phyloP scores from a whole-genome alignment of 2,113 vertebrate genomes.

The Rutilus rutilus region DNA sequence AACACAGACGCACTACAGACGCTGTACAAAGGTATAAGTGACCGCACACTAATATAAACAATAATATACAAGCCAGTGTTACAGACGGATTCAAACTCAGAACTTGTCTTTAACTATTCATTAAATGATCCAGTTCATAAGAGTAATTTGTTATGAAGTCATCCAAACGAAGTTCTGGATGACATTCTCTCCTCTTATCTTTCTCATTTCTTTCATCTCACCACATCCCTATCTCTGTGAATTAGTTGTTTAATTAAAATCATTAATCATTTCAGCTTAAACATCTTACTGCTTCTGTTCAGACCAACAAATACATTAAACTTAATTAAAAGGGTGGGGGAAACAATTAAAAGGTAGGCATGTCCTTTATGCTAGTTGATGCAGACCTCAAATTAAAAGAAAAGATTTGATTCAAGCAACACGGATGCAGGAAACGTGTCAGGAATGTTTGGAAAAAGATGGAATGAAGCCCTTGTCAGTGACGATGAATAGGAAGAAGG shows the following conservation, averaged over 20 bases:
- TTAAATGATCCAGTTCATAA: neutral
- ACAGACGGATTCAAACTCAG: too few species aligned
- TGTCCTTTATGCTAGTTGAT: neutral
- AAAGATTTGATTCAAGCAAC: neutral
- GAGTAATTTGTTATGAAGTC: neutral
- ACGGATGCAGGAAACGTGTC: slow-evolving; percentile 3
- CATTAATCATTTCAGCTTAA: slow-evolving; percentile 31
- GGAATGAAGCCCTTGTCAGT: slow-evolving; percentile 35
- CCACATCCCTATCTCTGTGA: slow-evolving; percentile 2
- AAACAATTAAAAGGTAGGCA: neutral
- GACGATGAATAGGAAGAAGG: slow-evolving; percentile 26
- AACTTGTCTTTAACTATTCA: neutral
- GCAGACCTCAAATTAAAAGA: neutral
- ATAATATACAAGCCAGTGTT: too few species aligned
- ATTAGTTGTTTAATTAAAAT: slow-evolving; percentile 53
- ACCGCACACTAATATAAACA: too few species aligned
- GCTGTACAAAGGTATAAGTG: too few species aligned
- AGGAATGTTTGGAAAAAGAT: slow-evolving; percentile 7
- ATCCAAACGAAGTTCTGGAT: neutral
- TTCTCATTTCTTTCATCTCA: neutral
- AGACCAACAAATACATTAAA: slow-evolving; percentile 23
- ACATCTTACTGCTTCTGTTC: slow-evolving; percentile 24
- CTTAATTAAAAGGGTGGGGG: neutral
- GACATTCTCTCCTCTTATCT: slow-evolving; percentile 29
- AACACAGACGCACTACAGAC: too few species aligned